phyloP scores from a whole-genome alignment of 2,113 vertebrate species.

The Cyprinodon brontotheroides region DNA sequence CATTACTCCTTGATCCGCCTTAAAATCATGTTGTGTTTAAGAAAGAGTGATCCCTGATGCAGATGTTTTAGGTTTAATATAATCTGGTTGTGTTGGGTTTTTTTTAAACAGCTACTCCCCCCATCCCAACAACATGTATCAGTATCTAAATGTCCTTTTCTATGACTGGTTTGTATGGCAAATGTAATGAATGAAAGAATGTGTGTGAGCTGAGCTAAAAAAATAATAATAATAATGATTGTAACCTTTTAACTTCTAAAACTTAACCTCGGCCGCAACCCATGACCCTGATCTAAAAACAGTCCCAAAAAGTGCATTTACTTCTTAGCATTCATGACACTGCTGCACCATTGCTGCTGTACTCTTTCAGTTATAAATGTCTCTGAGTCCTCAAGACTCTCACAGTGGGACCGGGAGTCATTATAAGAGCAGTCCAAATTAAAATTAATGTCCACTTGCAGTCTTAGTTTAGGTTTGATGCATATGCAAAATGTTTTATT shows the following conservation, averaged over 20 bases:
- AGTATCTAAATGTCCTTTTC: not conserved
- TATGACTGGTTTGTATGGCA: not conserved
- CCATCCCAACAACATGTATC: constrained; percentile 2
- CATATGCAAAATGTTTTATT: not conserved
- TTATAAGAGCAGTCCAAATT: not conserved
- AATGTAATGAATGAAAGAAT: constrained; percentile 33
- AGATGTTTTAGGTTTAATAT: constrained; percentile 3
- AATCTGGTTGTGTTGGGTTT: constrained; percentile 4
- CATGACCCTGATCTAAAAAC: constrained; percentile 34
- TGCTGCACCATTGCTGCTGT: constrained; percentile 27
- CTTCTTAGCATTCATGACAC: constrained; percentile 45
- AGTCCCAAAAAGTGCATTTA: constrained; percentile 34
- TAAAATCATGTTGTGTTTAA: constrained; percentile 21
- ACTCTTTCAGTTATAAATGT: constrained; percentile 40
- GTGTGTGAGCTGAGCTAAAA: constrained; percentile 57
- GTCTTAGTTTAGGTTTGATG: not conserved
- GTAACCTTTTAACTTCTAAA: constrained; percentile 59
- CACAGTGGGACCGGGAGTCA: not conserved
- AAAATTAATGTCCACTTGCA: constrained; percentile 21
- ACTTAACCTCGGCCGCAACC: constrained; percentile 36
- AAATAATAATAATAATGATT: constrained; percentile 48
- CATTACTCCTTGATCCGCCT: constrained; percentile 26
- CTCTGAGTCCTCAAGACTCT: not conserved
- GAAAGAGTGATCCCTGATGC: constrained; percentile 8
- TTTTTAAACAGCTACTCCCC: not conserved